Evolutionary conservation across 2,113 vertebrate species (phyloP), one percentile per base, ranked within the genome.

Genomic region (Calonectris borealis): DNA sequence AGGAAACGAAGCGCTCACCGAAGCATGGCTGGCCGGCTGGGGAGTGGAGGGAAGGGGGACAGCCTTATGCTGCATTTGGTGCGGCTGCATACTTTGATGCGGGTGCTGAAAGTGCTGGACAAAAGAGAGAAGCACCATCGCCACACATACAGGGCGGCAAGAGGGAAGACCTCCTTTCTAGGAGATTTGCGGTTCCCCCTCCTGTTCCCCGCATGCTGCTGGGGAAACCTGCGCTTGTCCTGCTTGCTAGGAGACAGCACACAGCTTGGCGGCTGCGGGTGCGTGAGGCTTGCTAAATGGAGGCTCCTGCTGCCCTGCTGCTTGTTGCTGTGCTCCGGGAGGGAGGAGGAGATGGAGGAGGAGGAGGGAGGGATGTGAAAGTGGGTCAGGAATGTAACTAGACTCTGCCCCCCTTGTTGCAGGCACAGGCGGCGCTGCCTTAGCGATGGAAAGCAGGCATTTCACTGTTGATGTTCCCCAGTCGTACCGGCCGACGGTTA

Each of bases 371-470:
- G 94, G 96, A 97, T 97, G 97, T 88, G 98, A 98, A 98, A 98
- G 98, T 98, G 98, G 98, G 98, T 98, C 98, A 98, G 98, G 98
- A 98, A 98, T 98, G 98, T 98, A 98, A 98, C 97, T 96, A 98
- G 98, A 98, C 96, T 97, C 98, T 98, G 96, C 97, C 97, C 94
- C 94, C 95, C 97, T 90, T 94, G 87, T 90, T 90, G 96, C 97
- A 95, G 87, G 96, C 95, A 80, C 91, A 94, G 96, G 96, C 96
- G 42, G 96, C 90, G 86, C 95, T 88, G 96, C 93, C 95, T 98
- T 97, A 93, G 97, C 93, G 91, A 97, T 95, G 96, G 96, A 97
- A 96, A 97, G 97, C 96, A 87, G 96, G 97, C 90, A 88, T 66
- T 96, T 94, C 81, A 82, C 94, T 97, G 97, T 97, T 97, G 97